Conservation (phyloP, 2,113 vertebrate genomes). For the Calonectris borealis region DNA sequence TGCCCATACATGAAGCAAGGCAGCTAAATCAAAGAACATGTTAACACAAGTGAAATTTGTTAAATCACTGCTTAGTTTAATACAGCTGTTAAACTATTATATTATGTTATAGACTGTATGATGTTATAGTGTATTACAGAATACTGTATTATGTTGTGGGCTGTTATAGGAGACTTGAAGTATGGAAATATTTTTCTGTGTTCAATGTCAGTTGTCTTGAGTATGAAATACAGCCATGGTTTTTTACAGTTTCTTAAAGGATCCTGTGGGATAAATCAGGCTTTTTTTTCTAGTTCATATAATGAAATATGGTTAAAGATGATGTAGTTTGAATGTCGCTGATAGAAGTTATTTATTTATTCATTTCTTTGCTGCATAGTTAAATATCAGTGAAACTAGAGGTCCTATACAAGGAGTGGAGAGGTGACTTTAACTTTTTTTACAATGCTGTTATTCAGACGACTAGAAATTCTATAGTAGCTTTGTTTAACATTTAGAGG, state of each 20-base stretch:
- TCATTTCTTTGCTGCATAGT: neutral
- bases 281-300: neutral
- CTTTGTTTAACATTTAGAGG: neutral
- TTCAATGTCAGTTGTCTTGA: neutral
- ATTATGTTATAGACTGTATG: fast-evolving
- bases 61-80: neutral
- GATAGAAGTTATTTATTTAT: neutral
- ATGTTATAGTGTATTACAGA: neutral
- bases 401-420: fast-evolving
- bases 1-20: neutral
- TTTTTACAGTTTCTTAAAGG: neutral
- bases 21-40: neutral
- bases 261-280: neutral
- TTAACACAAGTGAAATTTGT: neutral
- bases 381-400: neutral
- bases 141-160: neutral
- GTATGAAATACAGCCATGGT: neutral
- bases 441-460: neutral
- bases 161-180: neutral
- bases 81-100: neutral
- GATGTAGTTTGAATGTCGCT: neutral
- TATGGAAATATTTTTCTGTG: neutral
- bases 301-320: neutral
- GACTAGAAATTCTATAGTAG: neutral
- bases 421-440: neutral